Evolutionary conservation across 2,797 vertebrate species (phyloP).

Genomic region (Lacerta bilineata): DNA sequence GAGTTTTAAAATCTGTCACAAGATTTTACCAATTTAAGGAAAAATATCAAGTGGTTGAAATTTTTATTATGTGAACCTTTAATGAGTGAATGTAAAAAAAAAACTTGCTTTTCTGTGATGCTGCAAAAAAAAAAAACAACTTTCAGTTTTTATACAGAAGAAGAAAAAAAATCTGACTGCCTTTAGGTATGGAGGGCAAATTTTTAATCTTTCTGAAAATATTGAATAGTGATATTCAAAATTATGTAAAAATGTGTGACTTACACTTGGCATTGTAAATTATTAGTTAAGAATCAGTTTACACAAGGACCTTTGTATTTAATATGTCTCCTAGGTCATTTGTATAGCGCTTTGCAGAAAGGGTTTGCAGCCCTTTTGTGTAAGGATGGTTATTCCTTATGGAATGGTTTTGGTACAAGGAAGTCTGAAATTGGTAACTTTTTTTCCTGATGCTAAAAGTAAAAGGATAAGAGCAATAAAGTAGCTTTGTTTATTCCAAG

Average conservation of each 20-base stretch:
- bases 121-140: slow-evolving; percentile 72
- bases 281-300: slow-evolving; percentile 92
- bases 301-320: slow-evolving; percentile 87
- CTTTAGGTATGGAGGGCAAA: slow-evolving; percentile 80
- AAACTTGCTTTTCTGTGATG: slow-evolving; percentile 82
- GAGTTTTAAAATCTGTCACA: slow-evolving; percentile 61
- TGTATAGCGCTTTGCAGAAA: slow-evolving; percentile 72
- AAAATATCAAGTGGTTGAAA: slow-evolving; percentile 72
- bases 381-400: slow-evolving; percentile 61
- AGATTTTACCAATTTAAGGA: slow-evolving; percentile 76
- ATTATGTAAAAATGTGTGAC: slow-evolving; percentile 92
- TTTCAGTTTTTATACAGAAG: slow-evolving; percentile 83
- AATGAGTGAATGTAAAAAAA: slow-evolving; percentile 78
- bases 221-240: slow-evolving; percentile 88
- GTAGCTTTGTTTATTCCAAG: slow-evolving; percentile 64
- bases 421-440: slow-evolving; percentile 66
- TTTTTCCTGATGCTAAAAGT: slow-evolving; percentile 66
- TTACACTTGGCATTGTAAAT: slow-evolving; percentile 91
- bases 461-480: slow-evolving; percentile 71
- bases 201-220: slow-evolving; percentile 91
- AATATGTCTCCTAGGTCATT: slow-evolving; percentile 84
- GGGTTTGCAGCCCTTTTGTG: slow-evolving; percentile 59
- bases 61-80: slow-evolving; percentile 76
- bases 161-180: slow-evolving; percentile 73
- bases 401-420: slow-evolving; percentile 60